A percentile compares a stretch with the other conserved stretches of the same genome.
Evolutionary conservation across 1,140 invertebrate species (phyloP).

Genomic region (Drosophila subpulchrella): DNA sequence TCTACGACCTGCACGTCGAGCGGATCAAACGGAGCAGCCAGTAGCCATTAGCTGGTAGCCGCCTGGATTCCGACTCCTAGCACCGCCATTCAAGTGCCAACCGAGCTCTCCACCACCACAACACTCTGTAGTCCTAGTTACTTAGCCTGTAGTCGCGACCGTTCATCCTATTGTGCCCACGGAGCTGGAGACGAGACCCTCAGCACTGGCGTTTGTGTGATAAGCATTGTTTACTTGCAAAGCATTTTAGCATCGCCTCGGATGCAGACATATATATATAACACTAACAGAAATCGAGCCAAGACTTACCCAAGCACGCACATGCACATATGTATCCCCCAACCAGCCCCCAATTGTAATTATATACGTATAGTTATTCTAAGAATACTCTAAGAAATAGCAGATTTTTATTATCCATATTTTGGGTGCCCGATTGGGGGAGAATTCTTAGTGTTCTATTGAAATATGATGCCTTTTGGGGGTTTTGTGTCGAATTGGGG

Average conservation of each 20-base stretch:
- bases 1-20: conserved; percentile 79
- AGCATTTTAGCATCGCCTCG: conserved; percentile 28
- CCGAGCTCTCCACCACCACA: neutral
- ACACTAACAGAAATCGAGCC: conserved; percentile 4
- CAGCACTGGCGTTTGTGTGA: conserved; percentile 27
- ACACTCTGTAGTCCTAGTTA: conserved; percentile 13
- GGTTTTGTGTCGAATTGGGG: too few relatives aligned
- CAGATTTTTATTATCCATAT: too few relatives aligned
- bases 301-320: conserved; percentile 20
- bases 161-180: conserved; percentile 5
- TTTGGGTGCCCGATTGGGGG: too few relatives aligned
- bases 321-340: neutral
- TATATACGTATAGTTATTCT: too few relatives aligned
- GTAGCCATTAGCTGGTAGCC: conserved; percentile 12
- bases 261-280: neutral
- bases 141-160: neutral
- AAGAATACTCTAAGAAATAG: too few relatives aligned
- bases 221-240: conserved; percentile 29
- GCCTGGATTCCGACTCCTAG: neutral
- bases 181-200: neutral
- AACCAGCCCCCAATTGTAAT: too few relatives aligned
- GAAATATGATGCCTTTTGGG: too few relatives aligned
- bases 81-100: conserved; percentile 31
- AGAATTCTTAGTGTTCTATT: too few relatives aligned
- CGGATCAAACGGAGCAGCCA: conserved; percentile 67